These are phyloP conservation scores for Vulpes lagopus DNA, from an alignment of 2,113 vertebrate species.

Conservation along the genomic window DNA sequence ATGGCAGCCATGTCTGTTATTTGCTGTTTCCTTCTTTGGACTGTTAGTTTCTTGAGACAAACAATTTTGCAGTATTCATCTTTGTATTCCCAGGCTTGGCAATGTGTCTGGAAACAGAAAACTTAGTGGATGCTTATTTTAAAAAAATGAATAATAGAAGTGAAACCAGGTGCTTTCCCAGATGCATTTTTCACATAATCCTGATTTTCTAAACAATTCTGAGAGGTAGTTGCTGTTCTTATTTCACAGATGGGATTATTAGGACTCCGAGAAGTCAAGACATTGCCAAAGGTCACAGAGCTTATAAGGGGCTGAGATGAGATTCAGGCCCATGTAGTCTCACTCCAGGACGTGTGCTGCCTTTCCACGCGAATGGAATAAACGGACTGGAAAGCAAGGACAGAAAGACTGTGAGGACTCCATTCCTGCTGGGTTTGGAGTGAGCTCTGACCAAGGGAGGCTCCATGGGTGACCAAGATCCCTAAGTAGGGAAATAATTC, in stretches of 20 bases:
- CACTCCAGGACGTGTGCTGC: neutral
- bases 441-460: neutral
- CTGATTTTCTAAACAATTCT: neutral
- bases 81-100: neutral
- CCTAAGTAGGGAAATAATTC: neutral
- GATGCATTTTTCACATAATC: neutral
- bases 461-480: neutral
- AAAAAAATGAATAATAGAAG: neutral
- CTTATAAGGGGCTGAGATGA: neutral
- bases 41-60: neutral
- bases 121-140: neutral
- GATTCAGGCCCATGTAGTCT: neutral
- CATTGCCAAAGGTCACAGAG: neutral
- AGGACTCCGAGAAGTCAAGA: slow-evolving; percentile 24
- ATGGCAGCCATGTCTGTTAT: neutral
- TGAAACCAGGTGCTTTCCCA: neutral
- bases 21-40: neutral
- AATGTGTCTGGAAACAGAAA: neutral
- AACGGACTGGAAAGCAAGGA: neutral
- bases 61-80: neutral
- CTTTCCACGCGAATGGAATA: neutral
- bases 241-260: neutral
- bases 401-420: neutral
- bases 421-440: neutral
- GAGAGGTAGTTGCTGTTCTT: neutral